These are phyloP conservation scores for Cossypha dichroa DNA, from an alignment of 2,797 vertebrate genomes.

Conservation along the genomic window DNA sequence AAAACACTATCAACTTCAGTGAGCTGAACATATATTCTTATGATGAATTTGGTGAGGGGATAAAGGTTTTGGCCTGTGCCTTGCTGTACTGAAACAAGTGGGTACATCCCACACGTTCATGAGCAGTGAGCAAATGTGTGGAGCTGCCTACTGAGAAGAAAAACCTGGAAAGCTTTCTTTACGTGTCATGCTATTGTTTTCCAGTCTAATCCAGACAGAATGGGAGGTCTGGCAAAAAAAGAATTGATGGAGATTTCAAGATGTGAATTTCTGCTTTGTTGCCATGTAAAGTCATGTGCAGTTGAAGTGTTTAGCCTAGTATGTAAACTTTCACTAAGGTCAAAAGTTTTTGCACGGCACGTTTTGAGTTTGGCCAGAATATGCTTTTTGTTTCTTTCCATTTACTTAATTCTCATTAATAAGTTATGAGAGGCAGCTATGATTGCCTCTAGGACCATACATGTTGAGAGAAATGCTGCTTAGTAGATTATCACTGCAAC, in stretches of 20 bases:
- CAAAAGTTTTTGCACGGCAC: background rate
- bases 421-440: background rate
- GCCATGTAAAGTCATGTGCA: background rate
- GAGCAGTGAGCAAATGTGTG: background rate
- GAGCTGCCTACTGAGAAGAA: background rate
- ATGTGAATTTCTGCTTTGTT: background rate
- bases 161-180: background rate
- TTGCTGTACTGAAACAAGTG: background rate
- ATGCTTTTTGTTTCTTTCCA: background rate
- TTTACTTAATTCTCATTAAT: background rate
- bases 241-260: background rate
- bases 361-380: background rate
- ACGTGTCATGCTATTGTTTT: fast-evolving
- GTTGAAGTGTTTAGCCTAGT: background rate
- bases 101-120: fast-evolving
- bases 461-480: background rate
- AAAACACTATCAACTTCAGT: background rate
- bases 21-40: background rate
- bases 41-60: background rate
- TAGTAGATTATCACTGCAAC: background rate
- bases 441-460: background rate
- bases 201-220: background rate
- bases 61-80: background rate
- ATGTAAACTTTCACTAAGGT: background rate
- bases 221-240: background rate